Evolutionary conservation across 2,888 invertebrate genomes (phyloP), one percentile per base, ranked within the genome.

Genomic region (Liopterus haemorrhoidalis): DNA sequence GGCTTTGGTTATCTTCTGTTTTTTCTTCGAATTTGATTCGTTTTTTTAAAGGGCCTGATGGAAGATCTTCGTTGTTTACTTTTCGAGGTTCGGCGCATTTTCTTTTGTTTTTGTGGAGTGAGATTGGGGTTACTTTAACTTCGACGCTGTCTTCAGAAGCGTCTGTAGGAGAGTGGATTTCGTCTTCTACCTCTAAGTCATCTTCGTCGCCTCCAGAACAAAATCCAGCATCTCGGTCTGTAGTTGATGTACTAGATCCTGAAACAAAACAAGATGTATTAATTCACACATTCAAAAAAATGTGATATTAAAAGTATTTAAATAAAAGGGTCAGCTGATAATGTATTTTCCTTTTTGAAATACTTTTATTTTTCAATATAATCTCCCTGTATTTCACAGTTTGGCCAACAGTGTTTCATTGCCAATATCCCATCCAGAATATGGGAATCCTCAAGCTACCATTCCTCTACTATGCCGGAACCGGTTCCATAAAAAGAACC

Each of bases 201-300:
- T 81, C 78, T 57, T 84, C 85, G 54, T 83, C 84, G 0, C 78
- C 82, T 2, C 81, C 82, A 1, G 82, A 83, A 51, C 82, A 83
- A 65, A 84, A 83, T 36, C 82, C 85, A 3, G 82, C 82, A 60
- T 84, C 84, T 41, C 74, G 70, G 47, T 80, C 79, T 41, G 74
- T 62, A 33, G 63, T 64, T 19, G 70, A 63, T 68, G 71, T 71
- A 22, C 61, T 64, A 40, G 64, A 63, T 47, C 75, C 80, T 79
- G 75, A 9, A 79, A 70, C 68, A 65, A 69, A 69, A n/a, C n/a
- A n/a, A n/a, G n/a, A n/a, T n/a, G n/a, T n/a, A n/a, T n/a, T n/a
- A n/a, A n/a, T n/a, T n/a, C n/a, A n/a, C n/a, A n/a, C n/a, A n/a
- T n/a, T n/a, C n/a, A n/a, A n/a, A n/a, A n/a, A n/a, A n/a, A n/a